Evolutionary conservation across 2,113 vertebrate species (phyloP).

Genomic region (Cephalopterus ornatus): DNA sequence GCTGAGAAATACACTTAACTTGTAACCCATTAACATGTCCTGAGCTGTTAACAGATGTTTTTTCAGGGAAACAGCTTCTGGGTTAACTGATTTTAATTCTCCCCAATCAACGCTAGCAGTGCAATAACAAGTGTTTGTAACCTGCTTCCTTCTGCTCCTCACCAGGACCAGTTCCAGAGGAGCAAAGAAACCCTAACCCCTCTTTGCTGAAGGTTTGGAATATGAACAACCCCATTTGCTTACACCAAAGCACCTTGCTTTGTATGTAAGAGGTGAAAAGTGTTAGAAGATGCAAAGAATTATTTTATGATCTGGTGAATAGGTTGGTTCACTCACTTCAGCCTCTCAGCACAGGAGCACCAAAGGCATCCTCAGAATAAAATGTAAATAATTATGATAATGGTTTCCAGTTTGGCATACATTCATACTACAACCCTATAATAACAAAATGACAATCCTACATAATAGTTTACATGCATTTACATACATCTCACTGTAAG

Average conservation of each 20-base stretch:
- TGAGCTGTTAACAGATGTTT: neutral
- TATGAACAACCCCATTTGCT: neutral
- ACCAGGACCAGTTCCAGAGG: neutral
- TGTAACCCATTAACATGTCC: neutral
- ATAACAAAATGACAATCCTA: neutral
- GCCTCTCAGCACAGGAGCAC: neutral
- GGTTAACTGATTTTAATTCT: neutral
- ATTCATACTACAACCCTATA: neutral
- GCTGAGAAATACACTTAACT: neutral
- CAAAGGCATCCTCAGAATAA: neutral
- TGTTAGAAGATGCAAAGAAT: neutral
- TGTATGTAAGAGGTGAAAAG: neutral
- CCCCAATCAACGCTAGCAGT: neutral
- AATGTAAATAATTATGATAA: neutral
- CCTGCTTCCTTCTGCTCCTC: neutral
- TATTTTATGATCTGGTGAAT: neutral
- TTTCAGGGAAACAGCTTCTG: neutral
- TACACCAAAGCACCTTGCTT: neutral
- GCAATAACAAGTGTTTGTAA: neutral
- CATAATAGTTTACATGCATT: neutral
- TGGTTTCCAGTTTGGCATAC: neutral
- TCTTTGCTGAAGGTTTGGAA: neutral
- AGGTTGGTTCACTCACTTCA: neutral
- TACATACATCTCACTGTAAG: neutral
- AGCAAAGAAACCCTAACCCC: neutral